Evolutionary conservation across 2,797 vertebrate species (phyloP).

Genomic region (Oophaga sylvatica): DNA sequence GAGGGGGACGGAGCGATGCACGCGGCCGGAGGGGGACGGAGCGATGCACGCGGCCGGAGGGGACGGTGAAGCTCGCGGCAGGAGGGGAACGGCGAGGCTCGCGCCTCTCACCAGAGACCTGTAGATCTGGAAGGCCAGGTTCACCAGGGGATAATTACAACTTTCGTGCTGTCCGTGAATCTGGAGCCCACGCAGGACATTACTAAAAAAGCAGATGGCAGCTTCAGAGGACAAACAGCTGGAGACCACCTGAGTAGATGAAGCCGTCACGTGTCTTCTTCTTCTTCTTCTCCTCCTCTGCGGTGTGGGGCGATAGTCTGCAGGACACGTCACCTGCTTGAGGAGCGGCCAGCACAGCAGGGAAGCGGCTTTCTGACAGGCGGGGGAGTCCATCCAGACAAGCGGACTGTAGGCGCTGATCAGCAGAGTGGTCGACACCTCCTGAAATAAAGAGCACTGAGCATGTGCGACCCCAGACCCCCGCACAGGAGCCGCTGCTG

Average conservation of each 20-base stretch:
- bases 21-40: too few relatives aligned
- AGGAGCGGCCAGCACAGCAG: conserved; percentile 94
- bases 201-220: conserved; percentile 89
- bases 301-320: neutral
- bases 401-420: conserved; percentile 89
- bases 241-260: conserved; percentile 77
- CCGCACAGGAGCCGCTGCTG: too few relatives aligned
- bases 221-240: conserved; percentile 88
- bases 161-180: conserved; percentile 93
- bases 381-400: conserved; percentile 91
- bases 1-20: too few relatives aligned
- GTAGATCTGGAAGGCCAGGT: conserved; percentile 91
- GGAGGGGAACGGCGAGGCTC: fast-evolving
- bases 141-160: conserved; percentile 85
- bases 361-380: conserved; percentile 89
- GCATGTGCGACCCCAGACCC: too few relatives aligned
- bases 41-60: too few relatives aligned
- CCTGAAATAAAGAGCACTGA: conserved; percentile 70
- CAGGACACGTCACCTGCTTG: conserved; percentile 81
- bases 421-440: conserved; percentile 86
- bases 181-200: conserved; percentile 89
- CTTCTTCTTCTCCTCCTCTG: too few relatives aligned
- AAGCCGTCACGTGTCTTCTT: too few relatives aligned
- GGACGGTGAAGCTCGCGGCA: too few relatives aligned
- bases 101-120: conserved; percentile 86